Evolutionary conservation across 1,140 invertebrate genomes (phyloP), one percentile per base, ranked within the genome.

Genomic region (Pseudomyrmex gracilis): DNA sequence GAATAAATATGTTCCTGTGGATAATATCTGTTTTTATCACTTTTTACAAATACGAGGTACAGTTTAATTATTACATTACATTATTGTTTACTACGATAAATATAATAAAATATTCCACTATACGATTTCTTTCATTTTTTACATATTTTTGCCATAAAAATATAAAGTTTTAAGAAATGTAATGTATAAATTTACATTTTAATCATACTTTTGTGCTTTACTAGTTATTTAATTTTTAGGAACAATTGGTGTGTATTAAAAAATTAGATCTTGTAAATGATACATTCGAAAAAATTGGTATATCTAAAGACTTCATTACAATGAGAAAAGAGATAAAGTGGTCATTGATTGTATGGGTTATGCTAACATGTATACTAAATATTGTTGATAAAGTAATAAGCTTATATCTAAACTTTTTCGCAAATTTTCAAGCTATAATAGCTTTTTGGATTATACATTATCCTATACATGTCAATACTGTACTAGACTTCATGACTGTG

Each of bases 211-310:
- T n/a, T n/a, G n/a, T n/a, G n/a, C n/a, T n/a, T n/a, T n/a, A n/a
- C n/a, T n/a, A n/a, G 2, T 17, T 58, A 3, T 67, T 17, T 45
- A n/a, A 53, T 49, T 3, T 2, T 47, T 12, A 82, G 78, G 51
- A 71, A 51, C 61, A 61, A 1, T 13, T 12, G 1, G 53, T 17
- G 1, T 82, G n/a, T 61, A 49, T 82, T 43, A 60, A 10, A 13
- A 82, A 82, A 9, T 12, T 82, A 2, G 12, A 2, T 49, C 15
- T 51, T 10, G 57, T 82, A 22, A 68, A 73, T 34, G 47, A 82
- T 51, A 82, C 78, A 49, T 60, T 82, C 9, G 45, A 73, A 51
- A 0, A 24, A 0, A 45, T 82, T 7, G 67, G 67, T 12, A 82
- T 34, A 2, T 20, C 53, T 2, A 71, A 60, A 8, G 67, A 82